Percentiles rank a stretch among this genome's conserved stretches.
These are phyloP conservation scores for Lacerta bilineata DNA, from an alignment of 2,797 vertebrate species.

Conservation along the genomic window DNA sequence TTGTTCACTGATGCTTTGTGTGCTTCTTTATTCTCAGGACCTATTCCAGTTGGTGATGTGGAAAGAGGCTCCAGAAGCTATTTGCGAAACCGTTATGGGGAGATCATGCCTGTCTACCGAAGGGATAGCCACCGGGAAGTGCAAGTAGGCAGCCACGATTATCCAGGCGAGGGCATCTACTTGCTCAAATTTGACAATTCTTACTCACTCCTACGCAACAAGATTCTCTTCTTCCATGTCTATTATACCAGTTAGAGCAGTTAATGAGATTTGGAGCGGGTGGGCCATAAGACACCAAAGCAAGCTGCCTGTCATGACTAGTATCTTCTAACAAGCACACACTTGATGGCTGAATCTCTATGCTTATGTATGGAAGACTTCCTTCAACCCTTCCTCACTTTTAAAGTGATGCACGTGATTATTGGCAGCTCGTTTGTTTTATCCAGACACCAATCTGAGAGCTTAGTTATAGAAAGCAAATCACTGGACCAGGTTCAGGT, in stretches of 20 bases:
- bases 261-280: constrained; percentile 41
- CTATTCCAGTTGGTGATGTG: constrained; percentile 90
- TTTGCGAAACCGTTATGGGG: constrained; percentile 88
- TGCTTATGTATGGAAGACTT: constrained; percentile 35
- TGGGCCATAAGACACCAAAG: constrained; percentile 52
- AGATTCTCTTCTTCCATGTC: constrained; percentile 97
- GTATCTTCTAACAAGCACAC: constrained; percentile 37
- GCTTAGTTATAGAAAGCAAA: background rate
- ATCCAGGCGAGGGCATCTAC: constrained; percentile 97
- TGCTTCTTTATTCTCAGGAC: constrained; percentile 79
- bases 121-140: constrained; percentile 94
- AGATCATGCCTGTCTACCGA: constrained; percentile 94
- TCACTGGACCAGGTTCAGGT: constrained; percentile 20
- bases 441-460: constrained; percentile 39
- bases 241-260: constrained; percentile 92
- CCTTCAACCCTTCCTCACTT: constrained; percentile 55
- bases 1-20: constrained; percentile 14
- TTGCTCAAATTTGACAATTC: constrained; percentile 98
- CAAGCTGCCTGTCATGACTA: constrained; percentile 67
- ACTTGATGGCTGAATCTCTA: constrained; percentile 44
- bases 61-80: constrained; percentile 91
- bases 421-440: constrained; percentile 47
- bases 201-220: constrained; percentile 96
- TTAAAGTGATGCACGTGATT: constrained; percentile 2
- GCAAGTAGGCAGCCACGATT: constrained; percentile 93